Conservation (phyloP, 2,888 invertebrate genomes). For the Tenodera sinensis region DNA sequence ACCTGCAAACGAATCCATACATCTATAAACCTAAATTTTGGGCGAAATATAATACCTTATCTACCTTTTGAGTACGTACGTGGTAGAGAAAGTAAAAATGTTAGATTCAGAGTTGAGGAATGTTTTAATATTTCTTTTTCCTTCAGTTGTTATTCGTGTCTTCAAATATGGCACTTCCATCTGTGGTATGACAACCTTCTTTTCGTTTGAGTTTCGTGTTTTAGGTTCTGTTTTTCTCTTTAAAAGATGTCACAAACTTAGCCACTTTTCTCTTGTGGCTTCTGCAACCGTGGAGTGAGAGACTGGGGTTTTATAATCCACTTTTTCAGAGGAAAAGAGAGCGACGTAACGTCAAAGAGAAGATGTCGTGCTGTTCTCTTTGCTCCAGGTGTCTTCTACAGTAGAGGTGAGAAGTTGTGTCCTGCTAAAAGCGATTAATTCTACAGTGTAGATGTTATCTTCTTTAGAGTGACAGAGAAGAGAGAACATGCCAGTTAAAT, state of each 20-base stretch:
- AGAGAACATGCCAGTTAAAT: neutral
- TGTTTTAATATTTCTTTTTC: no score
- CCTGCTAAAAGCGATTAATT: neutral
- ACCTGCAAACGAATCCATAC: no score
- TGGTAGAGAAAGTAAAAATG: no score
- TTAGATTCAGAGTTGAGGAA: no score
- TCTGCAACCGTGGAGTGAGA: neutral
- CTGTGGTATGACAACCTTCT: neutral
- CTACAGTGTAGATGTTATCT: neutral
- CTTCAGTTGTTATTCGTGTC: no score
- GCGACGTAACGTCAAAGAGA: neutral
- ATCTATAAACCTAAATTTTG: no score
- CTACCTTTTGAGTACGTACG: no score
- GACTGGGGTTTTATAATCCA: neutral
- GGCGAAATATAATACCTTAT: no score
- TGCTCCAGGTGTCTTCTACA: neutral
- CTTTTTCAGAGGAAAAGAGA: neutral
- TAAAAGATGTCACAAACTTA: neutral
- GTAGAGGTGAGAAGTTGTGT: neutral
- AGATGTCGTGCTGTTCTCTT: neutral
- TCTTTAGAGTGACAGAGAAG: neutral
- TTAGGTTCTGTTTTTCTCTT: neutral
- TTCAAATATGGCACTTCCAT: no score
- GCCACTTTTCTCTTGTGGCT: neutral
- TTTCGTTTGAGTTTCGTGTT: neutral